phyloP scores from a whole-genome alignment of 2,113 vertebrate genomes.

The Nothobranchius kuhntae region DNA sequence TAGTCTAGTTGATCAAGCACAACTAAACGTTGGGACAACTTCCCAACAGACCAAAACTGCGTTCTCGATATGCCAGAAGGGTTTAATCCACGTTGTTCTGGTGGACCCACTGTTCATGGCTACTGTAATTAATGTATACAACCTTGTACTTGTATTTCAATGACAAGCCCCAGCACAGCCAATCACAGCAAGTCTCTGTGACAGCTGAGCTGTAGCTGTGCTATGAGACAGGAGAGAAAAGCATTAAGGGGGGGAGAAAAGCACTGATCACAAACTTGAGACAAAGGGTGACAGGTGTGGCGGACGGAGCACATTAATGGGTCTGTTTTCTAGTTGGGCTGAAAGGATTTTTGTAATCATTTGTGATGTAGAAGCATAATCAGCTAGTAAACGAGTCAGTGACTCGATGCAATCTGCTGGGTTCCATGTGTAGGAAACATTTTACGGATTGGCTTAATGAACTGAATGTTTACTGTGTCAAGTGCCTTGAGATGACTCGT shows the following conservation, averaged over 20 bases:
- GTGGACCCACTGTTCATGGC: not conserved
- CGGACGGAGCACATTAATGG: not conserved
- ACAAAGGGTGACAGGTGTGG: not conserved
- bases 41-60: conserved; percentile 3
- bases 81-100: not conserved
- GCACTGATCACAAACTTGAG: not conserved
- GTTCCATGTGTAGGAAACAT: too few species aligned
- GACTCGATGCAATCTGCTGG: too few species aligned
- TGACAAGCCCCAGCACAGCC: conserved; percentile 36
- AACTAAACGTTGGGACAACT: conserved; percentile 6
- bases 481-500: too few species aligned
- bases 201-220: conserved; percentile 36
- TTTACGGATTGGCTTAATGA: too few species aligned
- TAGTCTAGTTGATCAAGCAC: conserved; percentile 22
- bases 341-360: not conserved
- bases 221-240: conserved; percentile 28
- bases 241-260: conserved; percentile 13
- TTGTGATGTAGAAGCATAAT: not conserved
- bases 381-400: too few species aligned
- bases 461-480: too few species aligned
- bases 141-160: conserved; percentile 24
- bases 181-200: conserved; percentile 32
- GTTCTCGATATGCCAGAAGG: not conserved
- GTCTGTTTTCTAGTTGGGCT: not conserved
- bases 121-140: not conserved